Evolutionary conservation across 1,140 invertebrate species (phyloP).

Genomic region (Planococcus citri): DNA sequence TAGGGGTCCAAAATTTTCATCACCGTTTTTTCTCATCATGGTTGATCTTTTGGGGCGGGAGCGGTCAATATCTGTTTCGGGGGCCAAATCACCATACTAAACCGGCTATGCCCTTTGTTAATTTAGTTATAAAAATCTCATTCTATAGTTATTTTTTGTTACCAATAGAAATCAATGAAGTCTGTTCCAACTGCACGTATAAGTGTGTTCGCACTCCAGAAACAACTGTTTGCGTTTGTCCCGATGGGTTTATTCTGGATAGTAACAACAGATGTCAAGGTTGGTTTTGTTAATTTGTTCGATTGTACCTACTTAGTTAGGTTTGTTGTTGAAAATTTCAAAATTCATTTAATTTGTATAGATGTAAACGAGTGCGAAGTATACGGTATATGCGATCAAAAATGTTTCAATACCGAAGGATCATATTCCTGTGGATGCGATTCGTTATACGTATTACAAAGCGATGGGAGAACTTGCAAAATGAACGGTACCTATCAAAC

Average conservation of each 20-base stretch:
- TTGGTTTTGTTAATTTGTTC: constrained; percentile 24
- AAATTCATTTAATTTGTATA: constrained; percentile 25
- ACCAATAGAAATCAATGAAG: not conserved
- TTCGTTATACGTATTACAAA: constrained; percentile 50
- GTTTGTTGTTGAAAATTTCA: not conserved
- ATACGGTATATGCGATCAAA: constrained; percentile 68
- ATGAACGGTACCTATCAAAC: constrained; percentile 32
- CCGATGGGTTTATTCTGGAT: constrained; percentile 32
- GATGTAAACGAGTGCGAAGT: constrained; percentile 73
- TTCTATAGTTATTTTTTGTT: constrained; percentile 16
- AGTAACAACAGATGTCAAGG: constrained; percentile 25
- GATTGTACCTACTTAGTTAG: not conserved
- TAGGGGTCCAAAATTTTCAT: too few relatives aligned
- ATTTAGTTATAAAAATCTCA: constrained; percentile 24
- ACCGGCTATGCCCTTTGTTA: too few relatives aligned
- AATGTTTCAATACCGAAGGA: constrained; percentile 62
- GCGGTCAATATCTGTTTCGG: too few relatives aligned
- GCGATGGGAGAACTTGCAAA: constrained; percentile 58
- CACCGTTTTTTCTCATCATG: too few relatives aligned
- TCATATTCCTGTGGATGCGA: constrained; percentile 69
- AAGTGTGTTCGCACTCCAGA: constrained; percentile 34
- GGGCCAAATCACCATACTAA: too few relatives aligned
- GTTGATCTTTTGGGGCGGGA: too few relatives aligned
- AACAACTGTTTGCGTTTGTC: constrained; percentile 39
- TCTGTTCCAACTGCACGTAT: constrained; percentile 34